Base-by-base conservation (phyloP, 2,888 invertebrate species). In the Drosophila rellima region DNA sequence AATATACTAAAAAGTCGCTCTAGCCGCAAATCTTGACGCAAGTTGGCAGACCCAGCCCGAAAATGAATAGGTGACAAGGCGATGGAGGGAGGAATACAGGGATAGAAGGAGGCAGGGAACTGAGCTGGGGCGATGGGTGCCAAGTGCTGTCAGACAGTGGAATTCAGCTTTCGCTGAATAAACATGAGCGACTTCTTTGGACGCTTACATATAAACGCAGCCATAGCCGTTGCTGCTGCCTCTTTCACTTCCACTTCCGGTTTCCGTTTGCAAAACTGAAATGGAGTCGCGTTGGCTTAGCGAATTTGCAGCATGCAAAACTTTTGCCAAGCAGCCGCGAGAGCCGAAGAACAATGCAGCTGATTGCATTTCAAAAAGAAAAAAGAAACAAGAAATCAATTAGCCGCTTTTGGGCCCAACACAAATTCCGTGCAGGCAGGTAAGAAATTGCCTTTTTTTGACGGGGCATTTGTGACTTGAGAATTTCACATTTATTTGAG, bases 131-230 rank as follows among this genome's bases (percentile, higher is more conserved):
- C 26, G 55, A 23, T 51, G 56, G 35, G 39, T 54, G 48, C 29
- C 62, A 70, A 64, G 18, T 26, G 31, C 31, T 40, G 56, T 40
- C 42, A 42, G 70, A 42, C 47, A 40, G 44, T 59, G 37, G 42
- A n/a, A n/a, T n/a, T n/a, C 55, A 42, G 60, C 62, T 42, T 47
- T 61, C 50, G 63, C 67, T 84, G 78, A 69, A 82, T 82, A 85
- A 85, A 85, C 82, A 85, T 85, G 76, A 82, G 78, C 62, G 44
- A 71, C 56, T 60, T 65, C 33, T 70, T 63, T 63, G 52, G 35
- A 65, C 59, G 64, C 39, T 73, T 56, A 56, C 79, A 69, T 60
- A 73, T 62, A 82, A 72, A 55, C 68, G 39, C 52, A 40, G 59
- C 56, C 13, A 29, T 4, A 2, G 39, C 52, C 15, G 8, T 18